Percentiles rank a stretch among this genome's conserved stretches.
These are phyloP conservation scores for Babyrousa celebensis DNA, from an alignment of 2,797 vertebrate species.

Conservation along the genomic window DNA sequence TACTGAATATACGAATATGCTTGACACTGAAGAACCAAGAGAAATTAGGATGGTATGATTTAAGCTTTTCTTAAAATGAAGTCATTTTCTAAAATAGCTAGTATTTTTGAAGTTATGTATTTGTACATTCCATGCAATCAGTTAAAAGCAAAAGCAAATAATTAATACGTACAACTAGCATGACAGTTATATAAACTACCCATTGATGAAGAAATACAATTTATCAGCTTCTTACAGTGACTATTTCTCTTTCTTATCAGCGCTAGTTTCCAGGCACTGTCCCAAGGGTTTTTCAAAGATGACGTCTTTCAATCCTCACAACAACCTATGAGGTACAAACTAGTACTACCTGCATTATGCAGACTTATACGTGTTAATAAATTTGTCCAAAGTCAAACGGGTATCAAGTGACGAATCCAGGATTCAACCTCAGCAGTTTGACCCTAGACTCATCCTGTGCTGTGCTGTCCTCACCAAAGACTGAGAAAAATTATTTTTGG, in stretches of 20 bases:
- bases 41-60: neutral
- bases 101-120: neutral
- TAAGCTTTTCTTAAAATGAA: neutral
- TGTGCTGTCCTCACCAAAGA: neutral
- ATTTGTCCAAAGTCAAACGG: neutral
- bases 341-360: neutral
- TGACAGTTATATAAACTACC: neutral
- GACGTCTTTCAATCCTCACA: constrained; percentile 26
- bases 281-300: constrained; percentile 16
- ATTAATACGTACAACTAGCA: neutral
- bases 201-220: constrained; percentile 43
- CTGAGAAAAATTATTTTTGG: neutral
- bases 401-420: neutral
- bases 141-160: constrained; percentile 34
- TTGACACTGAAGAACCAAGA: constrained; percentile 18
- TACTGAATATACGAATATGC: neutral
- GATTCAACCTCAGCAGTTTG: neutral
- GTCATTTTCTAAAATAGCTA: constrained; percentile 10
- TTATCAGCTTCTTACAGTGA: neutral
- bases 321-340: neutral
- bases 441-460: neutral
- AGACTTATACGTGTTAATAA: neutral
- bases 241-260: constrained; percentile 45
- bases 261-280: neutral
- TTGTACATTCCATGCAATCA: constrained; percentile 14